phyloP scores from a whole-genome alignment of 2,797 vertebrate genomes.

The Alcedo quadribrachys region DNA sequence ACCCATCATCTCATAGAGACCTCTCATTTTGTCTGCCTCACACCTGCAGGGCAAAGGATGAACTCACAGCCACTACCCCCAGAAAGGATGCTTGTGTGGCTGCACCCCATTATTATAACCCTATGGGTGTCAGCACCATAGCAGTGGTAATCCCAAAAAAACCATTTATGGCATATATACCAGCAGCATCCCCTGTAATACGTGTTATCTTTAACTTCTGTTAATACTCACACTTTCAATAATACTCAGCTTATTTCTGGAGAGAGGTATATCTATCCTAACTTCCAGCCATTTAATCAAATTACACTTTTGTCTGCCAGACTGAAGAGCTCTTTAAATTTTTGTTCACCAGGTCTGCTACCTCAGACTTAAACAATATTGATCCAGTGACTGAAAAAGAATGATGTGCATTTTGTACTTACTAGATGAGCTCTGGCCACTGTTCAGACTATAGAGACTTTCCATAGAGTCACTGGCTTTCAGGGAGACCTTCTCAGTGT shows the following conservation, averaged over 20 bases:
- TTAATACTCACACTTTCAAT: background rate
- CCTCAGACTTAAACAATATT: slow-evolving; percentile 19
- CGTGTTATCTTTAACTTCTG: background rate
- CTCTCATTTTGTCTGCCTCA: background rate
- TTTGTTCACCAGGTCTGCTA: slow-evolving; percentile 18
- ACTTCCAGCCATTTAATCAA: background rate
- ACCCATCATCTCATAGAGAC: background rate
- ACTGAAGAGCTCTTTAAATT: background rate
- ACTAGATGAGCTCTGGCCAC: slow-evolving; percentile 92
- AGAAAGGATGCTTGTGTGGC: background rate
- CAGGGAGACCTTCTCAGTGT: slow-evolving; percentile 73
- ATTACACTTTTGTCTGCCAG: background rate
- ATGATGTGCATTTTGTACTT: slow-evolving; percentile 69
- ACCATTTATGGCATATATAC: background rate
- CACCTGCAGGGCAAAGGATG: background rate
- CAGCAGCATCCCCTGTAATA: background rate
- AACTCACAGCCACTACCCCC: background rate
- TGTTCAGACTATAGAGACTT: slow-evolving; percentile 89
- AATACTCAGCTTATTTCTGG: background rate
- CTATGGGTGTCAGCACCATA: background rate
- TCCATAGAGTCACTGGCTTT: slow-evolving; percentile 87
- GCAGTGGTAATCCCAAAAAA: background rate
- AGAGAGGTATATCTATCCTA: background rate
- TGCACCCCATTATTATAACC: background rate
- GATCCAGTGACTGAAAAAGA: background rate